phyloP scores from a whole-genome alignment of 2,888 invertebrate species.

The Zygaena filipendulae region DNA sequence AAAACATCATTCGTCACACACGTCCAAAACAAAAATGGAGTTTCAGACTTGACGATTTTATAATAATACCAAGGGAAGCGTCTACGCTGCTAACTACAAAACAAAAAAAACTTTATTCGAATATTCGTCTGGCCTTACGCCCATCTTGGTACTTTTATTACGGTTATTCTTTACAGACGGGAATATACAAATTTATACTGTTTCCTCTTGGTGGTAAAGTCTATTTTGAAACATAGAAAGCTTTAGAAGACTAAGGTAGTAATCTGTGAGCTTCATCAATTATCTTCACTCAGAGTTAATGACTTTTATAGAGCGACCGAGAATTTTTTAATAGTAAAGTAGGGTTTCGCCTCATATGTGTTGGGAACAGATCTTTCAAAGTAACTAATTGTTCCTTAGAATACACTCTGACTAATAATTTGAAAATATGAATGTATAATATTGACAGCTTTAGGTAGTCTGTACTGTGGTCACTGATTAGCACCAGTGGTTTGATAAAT shows the following conservation, averaged over 20 bases:
- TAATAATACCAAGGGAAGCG: slow-evolving; percentile 52
- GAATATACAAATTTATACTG: slow-evolving; percentile 19
- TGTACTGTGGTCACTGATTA: too few species aligned
- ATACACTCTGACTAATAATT: slow-evolving; percentile 11
- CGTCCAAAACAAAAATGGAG: slow-evolving; percentile 40
- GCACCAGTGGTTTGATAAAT: too few species aligned
- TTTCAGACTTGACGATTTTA: slow-evolving; percentile 56
- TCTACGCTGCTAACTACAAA: slow-evolving; percentile 21
- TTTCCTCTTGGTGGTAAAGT: slow-evolving; percentile 16
- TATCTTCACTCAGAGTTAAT: slow-evolving; percentile 64
- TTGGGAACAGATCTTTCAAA: slow-evolving; percentile 15
- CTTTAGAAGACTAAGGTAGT: slow-evolving; percentile 40
- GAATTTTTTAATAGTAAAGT: slow-evolving; percentile 32
- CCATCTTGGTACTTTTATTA: slow-evolving; percentile 50
- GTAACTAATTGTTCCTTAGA: slow-evolving; percentile 36
- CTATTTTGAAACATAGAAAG: slow-evolving; percentile 19
- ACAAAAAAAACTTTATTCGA: slow-evolving; percentile 42
- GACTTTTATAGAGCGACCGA: slow-evolving; percentile 63
- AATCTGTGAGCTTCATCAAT: slow-evolving; percentile 66
- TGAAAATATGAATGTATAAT: slow-evolving; percentile 1
- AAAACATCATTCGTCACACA: slow-evolving; percentile 50
- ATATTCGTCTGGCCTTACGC: slow-evolving; percentile 46
- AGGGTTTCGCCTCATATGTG: slow-evolving; percentile 24
- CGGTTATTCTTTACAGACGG: slow-evolving; percentile 19
- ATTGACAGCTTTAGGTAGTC: too few species aligned